These are phyloP conservation scores for Jacana jacana DNA, from an alignment of 2,113 vertebrate species.

Conservation along the genomic window DNA sequence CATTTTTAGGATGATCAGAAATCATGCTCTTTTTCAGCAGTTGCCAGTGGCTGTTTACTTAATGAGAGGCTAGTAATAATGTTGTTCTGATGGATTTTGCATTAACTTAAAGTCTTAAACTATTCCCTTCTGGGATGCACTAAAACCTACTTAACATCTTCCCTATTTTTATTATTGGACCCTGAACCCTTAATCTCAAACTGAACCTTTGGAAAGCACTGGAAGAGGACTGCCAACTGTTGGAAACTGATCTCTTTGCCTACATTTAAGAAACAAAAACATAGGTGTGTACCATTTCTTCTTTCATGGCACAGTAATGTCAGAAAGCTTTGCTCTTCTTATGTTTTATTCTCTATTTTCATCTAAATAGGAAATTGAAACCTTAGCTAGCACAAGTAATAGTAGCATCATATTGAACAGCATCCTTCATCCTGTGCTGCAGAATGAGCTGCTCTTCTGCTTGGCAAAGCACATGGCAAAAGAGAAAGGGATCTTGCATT, in stretches of 20 bases:
- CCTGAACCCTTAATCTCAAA: not conserved
- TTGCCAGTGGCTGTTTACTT: not conserved
- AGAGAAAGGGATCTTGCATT: not conserved
- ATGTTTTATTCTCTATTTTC: not conserved
- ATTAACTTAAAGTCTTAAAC: not conserved
- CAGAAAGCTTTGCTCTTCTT: not conserved
- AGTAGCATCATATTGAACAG: not conserved
- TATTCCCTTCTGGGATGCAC: not conserved
- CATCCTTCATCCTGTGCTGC: not conserved
- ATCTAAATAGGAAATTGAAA: not conserved
- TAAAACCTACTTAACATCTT: not conserved
- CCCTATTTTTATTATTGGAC: not conserved
- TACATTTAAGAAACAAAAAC: not conserved
- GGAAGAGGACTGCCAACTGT: not conserved
- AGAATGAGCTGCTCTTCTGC: not conserved
- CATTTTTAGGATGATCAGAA: not conserved
- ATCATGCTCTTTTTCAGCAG: not conserved
- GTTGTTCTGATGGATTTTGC: not conserved
- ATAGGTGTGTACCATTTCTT: not conserved
- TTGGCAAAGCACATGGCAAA: not conserved
- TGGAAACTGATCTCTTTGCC: not conserved
- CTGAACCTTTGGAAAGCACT: not conserved
- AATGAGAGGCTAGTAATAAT: not conserved
- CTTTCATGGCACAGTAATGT: not conserved
- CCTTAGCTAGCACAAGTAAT: not conserved